Base-by-base conservation (phyloP, 2,797 vertebrate genomes). In the Sebastes trivittatus region DNA sequence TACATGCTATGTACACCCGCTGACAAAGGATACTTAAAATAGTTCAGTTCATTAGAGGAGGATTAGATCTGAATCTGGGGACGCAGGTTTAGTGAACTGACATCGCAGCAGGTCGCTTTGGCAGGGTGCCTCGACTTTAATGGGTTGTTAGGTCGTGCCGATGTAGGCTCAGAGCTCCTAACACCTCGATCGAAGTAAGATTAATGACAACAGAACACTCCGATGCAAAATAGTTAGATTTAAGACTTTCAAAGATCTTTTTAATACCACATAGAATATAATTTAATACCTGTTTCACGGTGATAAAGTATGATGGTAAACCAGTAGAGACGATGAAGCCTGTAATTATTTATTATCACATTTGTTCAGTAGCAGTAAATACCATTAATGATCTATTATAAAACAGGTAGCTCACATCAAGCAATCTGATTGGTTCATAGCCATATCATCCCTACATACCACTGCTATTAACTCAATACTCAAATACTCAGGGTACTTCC, bases 21-120 rank as follows among this genome's bases (percentile, higher is more conserved):
- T 61, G 34, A 27, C 27, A 78, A 60, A 67, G 25, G 58, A 83
- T 30, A 60, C 63, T 36, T 61, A 27, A 87, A 80, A 80, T 74
- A 81, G 77, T 52, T 30, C 56, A 72, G 49, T 75, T 89, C 68
- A 82, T 84, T 84, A 88, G 65, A 82, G 22, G 64, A 34, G 73
- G 83, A 88, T 86, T 90, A 80, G 81, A 84, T 81, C 69, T 73
- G 55, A 82, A 75, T 77, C 56, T 61, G 70, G 61, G 63, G 55
- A 86, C 59, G 46, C 64, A 9, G 49, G 72, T 88, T 89, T 75
- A 75, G 61, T 71, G 46, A 60, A 78, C 34, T 58, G 75, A 77
- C 66, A 83, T 78, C 22, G 2, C 78, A 83, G 78, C 77, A 79
- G 81, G 80, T 65, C 64, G 32, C 9, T 65, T 82, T 89, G 85